Conservation (phyloP, 2,888 invertebrate genomes). For the Tetheella fluctuosa region DNA sequence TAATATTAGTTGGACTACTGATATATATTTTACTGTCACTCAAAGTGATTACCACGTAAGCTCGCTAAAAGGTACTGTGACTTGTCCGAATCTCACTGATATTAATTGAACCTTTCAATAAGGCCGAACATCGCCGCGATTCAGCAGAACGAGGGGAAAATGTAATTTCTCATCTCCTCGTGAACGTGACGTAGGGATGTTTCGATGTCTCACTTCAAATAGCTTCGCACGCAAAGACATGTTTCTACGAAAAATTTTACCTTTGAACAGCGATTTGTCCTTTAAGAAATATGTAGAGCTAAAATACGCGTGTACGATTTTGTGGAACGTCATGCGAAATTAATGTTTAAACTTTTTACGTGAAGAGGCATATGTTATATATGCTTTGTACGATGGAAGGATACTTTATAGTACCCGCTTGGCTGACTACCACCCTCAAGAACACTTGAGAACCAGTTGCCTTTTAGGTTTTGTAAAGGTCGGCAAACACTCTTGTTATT, state of each 20-base stretch:
- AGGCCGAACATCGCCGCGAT: not conserved
- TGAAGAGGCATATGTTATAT: not conserved
- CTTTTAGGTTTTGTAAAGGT: too few relatives aligned
- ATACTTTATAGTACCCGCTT: too few relatives aligned
- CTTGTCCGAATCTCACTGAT: not conserved
- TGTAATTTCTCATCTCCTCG: not conserved
- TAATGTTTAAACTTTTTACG: too few relatives aligned
- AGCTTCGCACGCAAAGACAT: not conserved
- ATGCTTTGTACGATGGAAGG: too few relatives aligned
- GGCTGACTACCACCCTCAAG: too few relatives aligned
- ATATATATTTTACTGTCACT: too few relatives aligned
- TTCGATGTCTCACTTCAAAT: not conserved
- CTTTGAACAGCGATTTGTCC: not conserved
- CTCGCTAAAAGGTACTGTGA: not conserved
- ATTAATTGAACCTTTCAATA: slow-evolving; percentile 3
- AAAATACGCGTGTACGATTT: not conserved
- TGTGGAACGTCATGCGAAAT: not conserved
- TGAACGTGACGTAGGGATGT: not conserved
- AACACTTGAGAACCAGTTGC: too few relatives aligned
- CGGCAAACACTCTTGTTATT: too few relatives aligned
- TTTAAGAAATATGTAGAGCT: not conserved
- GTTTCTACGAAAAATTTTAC: not conserved
- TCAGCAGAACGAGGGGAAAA: not conserved
- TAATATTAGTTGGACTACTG: too few relatives aligned
- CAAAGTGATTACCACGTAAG: not conserved